Conservation (phyloP, 2,797 vertebrate species). For the Eupleurogrammus muticus region DNA sequence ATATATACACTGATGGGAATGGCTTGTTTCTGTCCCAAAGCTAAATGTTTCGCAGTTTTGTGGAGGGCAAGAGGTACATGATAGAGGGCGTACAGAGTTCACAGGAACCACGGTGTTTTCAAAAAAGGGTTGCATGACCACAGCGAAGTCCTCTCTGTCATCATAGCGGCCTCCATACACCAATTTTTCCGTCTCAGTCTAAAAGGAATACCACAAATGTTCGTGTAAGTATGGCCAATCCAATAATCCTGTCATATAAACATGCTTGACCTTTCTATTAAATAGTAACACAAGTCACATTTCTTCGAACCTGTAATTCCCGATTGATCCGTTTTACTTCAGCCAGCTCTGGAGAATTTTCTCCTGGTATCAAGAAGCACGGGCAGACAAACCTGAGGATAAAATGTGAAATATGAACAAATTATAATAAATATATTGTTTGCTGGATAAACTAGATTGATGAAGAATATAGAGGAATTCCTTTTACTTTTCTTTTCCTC, state of each 20-base stretch:
- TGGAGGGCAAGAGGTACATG: not conserved
- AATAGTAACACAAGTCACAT: not conserved
- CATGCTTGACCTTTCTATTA: not conserved
- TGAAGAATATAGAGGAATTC: conserved; percentile 11
- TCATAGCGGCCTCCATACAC: conserved; percentile 80
- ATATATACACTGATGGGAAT: not conserved
- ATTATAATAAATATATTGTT: not conserved
- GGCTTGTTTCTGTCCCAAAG: not conserved
- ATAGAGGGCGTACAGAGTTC: conserved; percentile 79
- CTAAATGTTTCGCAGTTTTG: conserved; percentile 9
- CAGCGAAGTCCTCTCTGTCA: conserved; percentile 87
- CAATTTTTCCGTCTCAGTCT: conserved; percentile 79
- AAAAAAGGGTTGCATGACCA: conserved; percentile 91
- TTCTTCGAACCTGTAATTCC: conserved; percentile 86
- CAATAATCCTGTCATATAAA: not conserved
- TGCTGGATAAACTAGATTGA: not conserved
- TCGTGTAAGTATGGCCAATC: not conserved
- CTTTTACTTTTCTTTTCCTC: not conserved
- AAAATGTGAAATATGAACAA: not conserved
- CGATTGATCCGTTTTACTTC: conserved; percentile 90
- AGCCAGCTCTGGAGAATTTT: conserved; percentile 84
- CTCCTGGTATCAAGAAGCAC: conserved; percentile 83
- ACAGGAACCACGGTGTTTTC: conserved; percentile 86
- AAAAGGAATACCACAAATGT: conserved; percentile 16
- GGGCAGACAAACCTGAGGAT: conserved; percentile 84